Evolutionary conservation across 2,113 vertebrate species (phyloP), one percentile per base, ranked within the genome.

Genomic region (Engraulis encrasicolus): DNA sequence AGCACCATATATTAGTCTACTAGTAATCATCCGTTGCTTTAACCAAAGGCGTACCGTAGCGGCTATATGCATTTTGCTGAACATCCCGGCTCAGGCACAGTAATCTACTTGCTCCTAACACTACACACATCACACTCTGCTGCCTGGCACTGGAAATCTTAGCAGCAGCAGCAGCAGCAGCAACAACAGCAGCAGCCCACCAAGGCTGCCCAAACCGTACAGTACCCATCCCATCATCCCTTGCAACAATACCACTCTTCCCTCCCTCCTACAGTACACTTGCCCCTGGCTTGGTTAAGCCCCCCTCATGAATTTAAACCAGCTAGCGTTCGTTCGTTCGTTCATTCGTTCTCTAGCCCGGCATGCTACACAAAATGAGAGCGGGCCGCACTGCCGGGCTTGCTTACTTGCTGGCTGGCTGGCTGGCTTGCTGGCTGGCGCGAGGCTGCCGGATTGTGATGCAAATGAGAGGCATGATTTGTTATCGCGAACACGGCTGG

Each of bases 401-500:
- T 3, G 40, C 40, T 45, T 3, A 9, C 40, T 45, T 3, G 40
- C 40, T 74, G 27, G 66, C 58, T 74, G 27, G 66, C 15, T 45
- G 40, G 40, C 40, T 45, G 40, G 40, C 40, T 45, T 3, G 40
- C 40, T 45, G 40, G 40, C 40, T 74, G 27, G 66, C 58, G 58
- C n/a, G 6, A 12, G 27, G 66, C 66, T 34, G 66, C 77, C 79
- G 54, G 84, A 88, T 87, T 87, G 78, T 86, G 77, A 90, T 90
- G 87, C 87, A 90, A 88, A 90, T 87, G 82, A 88, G 83, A 78
- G 74, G 80, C 82, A 84, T 85, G 88, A 89, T 86, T 89, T 86
- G 83, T 84, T 85, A 86, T 86, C 86, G 80, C 81, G 81, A 85
- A 87, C 86, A 86, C 82, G 84, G 84, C 4, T 54, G 80, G 81